Evolutionary conservation across 2,888 invertebrate genomes (phyloP).

Genomic region (Cosmia trapezina): DNA sequence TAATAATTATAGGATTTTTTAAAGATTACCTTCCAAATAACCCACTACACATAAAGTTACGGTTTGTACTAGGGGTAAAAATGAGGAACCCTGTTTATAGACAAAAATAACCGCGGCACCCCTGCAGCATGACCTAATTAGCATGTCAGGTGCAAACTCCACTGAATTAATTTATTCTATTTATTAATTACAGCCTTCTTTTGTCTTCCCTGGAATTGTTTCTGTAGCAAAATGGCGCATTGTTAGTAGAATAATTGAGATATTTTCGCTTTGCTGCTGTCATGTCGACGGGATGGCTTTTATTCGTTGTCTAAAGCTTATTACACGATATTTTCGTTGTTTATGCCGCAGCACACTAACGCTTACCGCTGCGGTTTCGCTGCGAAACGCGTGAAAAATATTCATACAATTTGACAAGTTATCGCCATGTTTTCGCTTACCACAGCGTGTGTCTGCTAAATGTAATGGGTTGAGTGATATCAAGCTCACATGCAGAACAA

Average conservation of each 20-base stretch:
- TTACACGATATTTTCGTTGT: conserved; percentile 9
- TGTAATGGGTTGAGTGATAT: neutral
- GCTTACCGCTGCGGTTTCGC: too few species aligned
- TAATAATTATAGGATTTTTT: neutral
- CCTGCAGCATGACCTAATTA: conserved; percentile 53
- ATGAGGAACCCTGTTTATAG: neutral
- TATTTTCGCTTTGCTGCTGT: conserved; percentile 27
- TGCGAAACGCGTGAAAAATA: too few species aligned
- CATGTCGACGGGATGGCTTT: conserved; percentile 8
- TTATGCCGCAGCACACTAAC: too few species aligned
- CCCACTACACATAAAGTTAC: neutral
- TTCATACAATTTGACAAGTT: too few species aligned
- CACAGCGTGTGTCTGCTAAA: too few species aligned
- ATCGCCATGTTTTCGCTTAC: too few species aligned
- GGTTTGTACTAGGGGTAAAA: neutral
- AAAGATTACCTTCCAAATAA: neutral
- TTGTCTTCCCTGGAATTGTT: conserved; percentile 60
- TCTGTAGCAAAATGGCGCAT: conserved; percentile 38
- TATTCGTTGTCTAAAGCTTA: conserved; percentile 13
- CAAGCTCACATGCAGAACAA: neutral
- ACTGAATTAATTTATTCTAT: conserved; percentile 55
- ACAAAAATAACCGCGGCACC: conserved; percentile 5
- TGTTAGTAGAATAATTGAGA: conserved; percentile 34
- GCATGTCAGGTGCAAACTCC: conserved; percentile 60
- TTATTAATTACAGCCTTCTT: conserved; percentile 54